phyloP scores from a whole-genome alignment of 2,888 invertebrate genomes.

The Therioaphis trifolii region DNA sequence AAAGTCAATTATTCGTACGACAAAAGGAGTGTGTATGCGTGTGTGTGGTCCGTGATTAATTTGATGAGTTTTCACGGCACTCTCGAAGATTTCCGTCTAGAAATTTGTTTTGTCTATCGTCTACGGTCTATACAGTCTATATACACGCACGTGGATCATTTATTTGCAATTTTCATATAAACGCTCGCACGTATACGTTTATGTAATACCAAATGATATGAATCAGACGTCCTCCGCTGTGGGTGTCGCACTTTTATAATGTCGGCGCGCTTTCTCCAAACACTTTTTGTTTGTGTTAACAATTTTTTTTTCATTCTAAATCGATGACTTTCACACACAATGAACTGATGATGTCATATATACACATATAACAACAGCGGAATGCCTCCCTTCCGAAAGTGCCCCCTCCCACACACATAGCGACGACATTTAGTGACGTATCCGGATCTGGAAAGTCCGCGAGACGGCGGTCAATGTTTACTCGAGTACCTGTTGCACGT shows the following conservation, averaged over 20 bases:
- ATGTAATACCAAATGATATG: background rate
- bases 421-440: background rate
- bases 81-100: background rate
- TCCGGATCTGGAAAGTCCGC: background rate
- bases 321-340: conserved; percentile 2
- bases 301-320: background rate
- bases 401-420: background rate
- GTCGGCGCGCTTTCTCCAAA: too few relatives aligned
- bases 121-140: background rate
- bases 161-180: background rate
- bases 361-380: background rate
- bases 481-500: too few relatives aligned
- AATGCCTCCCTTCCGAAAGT: too few relatives aligned
- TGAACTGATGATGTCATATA: conserved; percentile 21
- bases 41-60: background rate
- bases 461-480: too few relatives aligned
- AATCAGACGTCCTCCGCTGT: background rate
- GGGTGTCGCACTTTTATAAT: too few relatives aligned
- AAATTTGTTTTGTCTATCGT: background rate
- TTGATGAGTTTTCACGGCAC: background rate
- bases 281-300: background rate
- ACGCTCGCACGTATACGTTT: background rate
- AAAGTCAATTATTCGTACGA: background rate
- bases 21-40: background rate
- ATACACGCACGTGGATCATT: too few relatives aligned